phyloP scores from a whole-genome alignment of 2,113 vertebrate species.

The Eira barbara region DNA sequence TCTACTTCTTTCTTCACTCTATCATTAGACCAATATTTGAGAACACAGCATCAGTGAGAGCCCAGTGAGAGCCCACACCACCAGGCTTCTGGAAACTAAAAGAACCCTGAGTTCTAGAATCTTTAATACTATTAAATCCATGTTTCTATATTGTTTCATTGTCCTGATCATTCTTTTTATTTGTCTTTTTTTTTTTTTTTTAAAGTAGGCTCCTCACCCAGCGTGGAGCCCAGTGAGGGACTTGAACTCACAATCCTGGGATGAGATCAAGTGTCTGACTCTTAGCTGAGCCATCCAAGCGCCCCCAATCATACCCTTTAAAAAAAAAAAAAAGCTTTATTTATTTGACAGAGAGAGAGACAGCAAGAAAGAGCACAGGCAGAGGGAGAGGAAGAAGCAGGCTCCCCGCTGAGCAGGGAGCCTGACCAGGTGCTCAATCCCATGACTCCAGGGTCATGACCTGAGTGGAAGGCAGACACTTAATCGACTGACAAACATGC shows the following conservation, averaged over 20 bases:
- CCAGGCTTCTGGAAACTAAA: not conserved
- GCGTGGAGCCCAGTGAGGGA: not conserved
- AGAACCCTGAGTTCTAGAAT: not conserved
- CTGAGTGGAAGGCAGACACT: not conserved
- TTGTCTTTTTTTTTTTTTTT: not conserved
- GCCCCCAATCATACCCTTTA: not conserved
- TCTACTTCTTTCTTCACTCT: not conserved
- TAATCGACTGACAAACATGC: not conserved
- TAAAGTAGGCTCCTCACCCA: not conserved
- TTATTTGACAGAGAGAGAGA: not conserved
- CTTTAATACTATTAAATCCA: not conserved
- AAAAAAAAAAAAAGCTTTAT: too few species aligned
- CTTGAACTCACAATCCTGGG: not conserved
- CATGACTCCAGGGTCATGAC: not conserved
- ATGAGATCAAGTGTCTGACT: not conserved
- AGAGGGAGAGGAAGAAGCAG: not conserved
- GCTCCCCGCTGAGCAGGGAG: not conserved
- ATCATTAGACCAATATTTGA: too few species aligned
- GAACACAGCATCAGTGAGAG: not conserved
- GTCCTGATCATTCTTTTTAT: not conserved
- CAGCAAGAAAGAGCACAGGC: not conserved
- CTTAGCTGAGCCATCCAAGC: not conserved
- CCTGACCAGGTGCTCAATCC: not conserved
- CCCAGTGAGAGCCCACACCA: fast-evolving
- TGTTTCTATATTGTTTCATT: not conserved